phyloP scores from a whole-genome alignment of 2,113 vertebrate genomes.

The Sterna hirundo region DNA sequence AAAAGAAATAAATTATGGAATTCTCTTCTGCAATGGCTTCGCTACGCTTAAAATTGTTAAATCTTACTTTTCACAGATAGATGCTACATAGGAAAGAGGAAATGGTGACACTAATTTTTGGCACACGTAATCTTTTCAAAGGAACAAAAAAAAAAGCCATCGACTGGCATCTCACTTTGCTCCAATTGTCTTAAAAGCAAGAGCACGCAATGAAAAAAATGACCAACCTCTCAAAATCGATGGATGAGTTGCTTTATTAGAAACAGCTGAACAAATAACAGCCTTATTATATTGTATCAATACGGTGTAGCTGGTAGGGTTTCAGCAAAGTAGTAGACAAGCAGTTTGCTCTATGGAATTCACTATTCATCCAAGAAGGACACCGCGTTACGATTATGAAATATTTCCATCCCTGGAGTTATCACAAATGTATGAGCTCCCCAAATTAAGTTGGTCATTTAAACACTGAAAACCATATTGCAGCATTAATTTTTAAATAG shows the following conservation, averaged over 20 bases:
- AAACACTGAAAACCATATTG: slow-evolving; percentile 31
- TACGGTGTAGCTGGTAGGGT: not conserved
- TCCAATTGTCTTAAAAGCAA: slow-evolving; percentile 42
- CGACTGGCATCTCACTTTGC: slow-evolving; percentile 5
- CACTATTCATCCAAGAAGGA: slow-evolving; percentile 36
- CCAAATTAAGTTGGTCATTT: slow-evolving; percentile 30
- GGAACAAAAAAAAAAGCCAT: not conserved
- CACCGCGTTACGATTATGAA: slow-evolving; percentile 24
- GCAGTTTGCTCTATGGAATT: slow-evolving; percentile 31
- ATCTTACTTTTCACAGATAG: not conserved
- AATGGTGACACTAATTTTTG: not conserved
- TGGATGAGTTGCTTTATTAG: slow-evolving; percentile 14
- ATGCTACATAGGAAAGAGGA: not conserved
- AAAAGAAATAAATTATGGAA: not conserved
- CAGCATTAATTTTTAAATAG: slow-evolving; percentile 33
- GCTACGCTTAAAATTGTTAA: not conserved
- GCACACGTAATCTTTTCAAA: not conserved
- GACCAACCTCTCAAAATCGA: slow-evolving; percentile 19
- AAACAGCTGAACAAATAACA: slow-evolving; percentile 14
- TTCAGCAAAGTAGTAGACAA: not conserved
- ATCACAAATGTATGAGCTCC: slow-evolving; percentile 27
- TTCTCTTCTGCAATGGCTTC: not conserved
- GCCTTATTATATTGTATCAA: not conserved
- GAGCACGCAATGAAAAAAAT: not conserved
- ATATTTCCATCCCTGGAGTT: slow-evolving; percentile 35